Base-by-base conservation (phyloP, 2,113 vertebrate species). In the Pitta sordida region DNA sequence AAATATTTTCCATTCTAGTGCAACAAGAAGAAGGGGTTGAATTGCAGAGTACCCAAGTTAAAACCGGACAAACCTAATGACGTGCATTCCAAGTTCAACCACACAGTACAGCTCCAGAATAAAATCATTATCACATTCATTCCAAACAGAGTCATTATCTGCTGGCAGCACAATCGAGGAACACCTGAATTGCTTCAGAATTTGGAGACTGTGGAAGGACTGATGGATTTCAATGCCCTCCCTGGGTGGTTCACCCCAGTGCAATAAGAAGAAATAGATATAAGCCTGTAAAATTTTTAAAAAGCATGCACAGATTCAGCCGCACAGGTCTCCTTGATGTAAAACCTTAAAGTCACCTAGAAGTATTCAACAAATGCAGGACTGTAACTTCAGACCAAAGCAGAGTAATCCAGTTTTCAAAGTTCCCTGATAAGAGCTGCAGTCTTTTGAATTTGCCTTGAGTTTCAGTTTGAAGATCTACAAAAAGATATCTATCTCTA, bases 401-500 rank as follows among this genome's bases (percentile, higher is more conserved):
- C 82, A 53, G 64, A 88, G 62, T 85, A 94, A 95, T 96, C 89
- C 93, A 91, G 53, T 92, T 96, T 94, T 96, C 93, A 95, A 95
- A 96, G 94, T 76, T 65, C 58, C 77, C 74, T 79, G 96, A 96
- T 95, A 96, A 95, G 70, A 92, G 89, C 93, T 87, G 84, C 81
- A 84, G 58, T 24, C 89, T 89, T 96, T 95, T 95, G 94, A 95
- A 91, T 91, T 87, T 82, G 84, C 75, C 91, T 91, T 80, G 65
- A 93, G 94, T 96, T 93, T 68, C 89, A 73, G 86, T 89, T 67
- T 92, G 93, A 96, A 89, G 89, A 94, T 86, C 86, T 94, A 94
- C 95, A 96, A 91, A 96, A 95, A 96, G 95, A 94, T 94, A 65
- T 2, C 76, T 92, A 89, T 96, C 95, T 95, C 78, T 48, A 92